Percentiles rank a stretch among this genome's conserved stretches.
Evolutionary conservation across 2,888 invertebrate genomes (phyloP).

Genomic region (Nomada fucata): DNA sequence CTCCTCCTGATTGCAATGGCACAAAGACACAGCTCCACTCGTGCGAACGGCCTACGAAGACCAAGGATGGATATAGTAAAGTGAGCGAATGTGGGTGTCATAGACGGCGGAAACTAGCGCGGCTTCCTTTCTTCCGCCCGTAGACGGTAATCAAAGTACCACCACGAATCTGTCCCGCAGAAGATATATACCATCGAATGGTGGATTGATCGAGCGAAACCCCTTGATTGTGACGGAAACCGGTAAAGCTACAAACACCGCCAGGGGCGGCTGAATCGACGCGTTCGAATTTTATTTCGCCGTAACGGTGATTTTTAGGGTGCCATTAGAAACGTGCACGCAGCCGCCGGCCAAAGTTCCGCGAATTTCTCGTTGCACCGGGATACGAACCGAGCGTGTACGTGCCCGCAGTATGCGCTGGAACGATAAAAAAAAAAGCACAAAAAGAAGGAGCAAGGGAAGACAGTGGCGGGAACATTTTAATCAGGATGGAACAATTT

Average conservation of each 20-base stretch:
- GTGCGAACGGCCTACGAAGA: slow-evolving; percentile 18
- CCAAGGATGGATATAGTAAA: slow-evolving; percentile 45
- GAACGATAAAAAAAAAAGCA: neutral
- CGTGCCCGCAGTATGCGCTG: neutral
- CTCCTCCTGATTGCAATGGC: slow-evolving; percentile 54
- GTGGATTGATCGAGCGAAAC: slow-evolving; percentile 22
- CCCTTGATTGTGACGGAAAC: neutral
- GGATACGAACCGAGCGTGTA: neutral
- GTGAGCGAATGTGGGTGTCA: slow-evolving; percentile 44
- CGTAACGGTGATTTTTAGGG: neutral
- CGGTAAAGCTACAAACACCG: neutral
- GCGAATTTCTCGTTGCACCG: slow-evolving; percentile 4
- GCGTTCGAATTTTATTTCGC: neutral
- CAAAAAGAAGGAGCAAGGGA: neutral
- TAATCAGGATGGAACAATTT: slow-evolving; percentile 55
- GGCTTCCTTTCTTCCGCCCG: slow-evolving; percentile 41
- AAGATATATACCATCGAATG: slow-evolving; percentile 24
- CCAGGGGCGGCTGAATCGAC: neutral
- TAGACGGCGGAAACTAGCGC: slow-evolving; percentile 26
- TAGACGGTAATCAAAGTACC: slow-evolving; percentile 60
- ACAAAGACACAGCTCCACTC: slow-evolving; percentile 44
- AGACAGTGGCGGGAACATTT: slow-evolving; percentile 33
- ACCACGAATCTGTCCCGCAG: slow-evolving; percentile 6
- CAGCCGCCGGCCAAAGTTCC: neutral
- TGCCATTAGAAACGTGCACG: neutral